A percentile compares a stretch with the other conserved stretches of the same genome.
Conservation (phyloP, 2,888 invertebrate genomes). For the Campaea margaritaria region DNA sequence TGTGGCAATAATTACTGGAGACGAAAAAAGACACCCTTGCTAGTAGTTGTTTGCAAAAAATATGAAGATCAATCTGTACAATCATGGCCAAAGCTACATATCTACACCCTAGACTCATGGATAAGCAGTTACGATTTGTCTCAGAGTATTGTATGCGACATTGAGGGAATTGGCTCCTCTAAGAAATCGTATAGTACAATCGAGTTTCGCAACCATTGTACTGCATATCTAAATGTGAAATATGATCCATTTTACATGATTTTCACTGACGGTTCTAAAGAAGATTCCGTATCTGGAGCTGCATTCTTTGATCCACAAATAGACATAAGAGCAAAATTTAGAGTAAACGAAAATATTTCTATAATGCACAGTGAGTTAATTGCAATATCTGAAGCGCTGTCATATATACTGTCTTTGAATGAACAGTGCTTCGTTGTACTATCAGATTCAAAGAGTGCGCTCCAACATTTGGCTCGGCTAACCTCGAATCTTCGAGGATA, state of each 20-base stretch:
- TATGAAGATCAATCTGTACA: neutral
- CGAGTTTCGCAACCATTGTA: neutral
- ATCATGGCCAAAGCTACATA: neutral
- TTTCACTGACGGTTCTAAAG: constrained; percentile 9
- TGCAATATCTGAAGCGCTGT: constrained; percentile 18
- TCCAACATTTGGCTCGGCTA: constrained; percentile 17
- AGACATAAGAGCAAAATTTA: neutral
- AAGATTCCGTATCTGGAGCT: neutral
- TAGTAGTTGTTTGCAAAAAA: neutral
- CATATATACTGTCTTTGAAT: no score
- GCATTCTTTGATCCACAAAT: constrained; percentile 5
- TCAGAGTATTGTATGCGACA: neutral
- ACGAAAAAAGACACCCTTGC: neutral
- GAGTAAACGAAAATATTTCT: neutral
- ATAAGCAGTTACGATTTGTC: constrained; percentile 1
- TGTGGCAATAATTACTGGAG: neutral
- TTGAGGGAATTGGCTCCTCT: neutral
- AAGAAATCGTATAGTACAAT: neutral
- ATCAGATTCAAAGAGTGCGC: constrained; percentile 29
- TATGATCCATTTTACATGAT: neutral
- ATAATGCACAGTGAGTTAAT: constrained; percentile 34
- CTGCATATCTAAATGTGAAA: neutral
- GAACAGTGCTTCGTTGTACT: constrained; percentile 20
- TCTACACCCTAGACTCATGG: neutral
- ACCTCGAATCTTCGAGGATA: constrained; percentile 14